Percentiles rank a stretch among this genome's conserved stretches.
Evolutionary conservation across 2,113 vertebrate genomes (phyloP).

Genomic region (Aix galericulata): DNA sequence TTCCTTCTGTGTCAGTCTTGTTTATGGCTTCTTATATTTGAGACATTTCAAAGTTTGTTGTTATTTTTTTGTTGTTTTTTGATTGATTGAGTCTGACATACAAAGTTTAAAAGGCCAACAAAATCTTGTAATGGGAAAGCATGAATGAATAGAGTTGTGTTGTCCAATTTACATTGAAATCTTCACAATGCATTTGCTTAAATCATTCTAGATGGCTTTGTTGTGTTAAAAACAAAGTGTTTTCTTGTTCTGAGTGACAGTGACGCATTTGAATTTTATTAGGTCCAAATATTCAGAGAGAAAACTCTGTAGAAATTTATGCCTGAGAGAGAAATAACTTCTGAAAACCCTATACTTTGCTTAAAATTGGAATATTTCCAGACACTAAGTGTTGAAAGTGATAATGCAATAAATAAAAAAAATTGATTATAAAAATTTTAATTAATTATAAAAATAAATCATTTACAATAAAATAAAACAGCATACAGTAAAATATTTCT

Average conservation of each 20-base stretch:
- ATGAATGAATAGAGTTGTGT: neutral
- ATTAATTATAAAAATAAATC: no score
- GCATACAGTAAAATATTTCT: neutral
- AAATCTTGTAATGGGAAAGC: neutral
- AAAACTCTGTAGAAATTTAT: neutral
- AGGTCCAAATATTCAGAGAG: neutral
- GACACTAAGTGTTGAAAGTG: neutral
- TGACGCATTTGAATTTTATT: neutral
- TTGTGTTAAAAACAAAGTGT: neutral
- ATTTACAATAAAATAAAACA: neutral
- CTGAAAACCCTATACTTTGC: neutral
- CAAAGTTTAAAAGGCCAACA: neutral
- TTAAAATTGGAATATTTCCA: neutral
- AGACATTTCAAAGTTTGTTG: neutral
- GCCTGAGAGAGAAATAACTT: neutral
- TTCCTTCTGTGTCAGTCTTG: neutral
- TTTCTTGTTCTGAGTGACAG: neutral
- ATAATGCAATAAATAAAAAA: neutral
- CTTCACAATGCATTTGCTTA: neutral
- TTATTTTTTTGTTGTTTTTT: neutral
- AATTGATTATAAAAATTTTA: no score
- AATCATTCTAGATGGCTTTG: neutral
- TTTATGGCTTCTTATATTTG: slow-evolving; percentile 15
- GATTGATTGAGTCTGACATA: neutral
- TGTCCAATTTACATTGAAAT: neutral